Conservation (phyloP, 2,113 vertebrate species). For the Macquaria ambigua region DNA sequence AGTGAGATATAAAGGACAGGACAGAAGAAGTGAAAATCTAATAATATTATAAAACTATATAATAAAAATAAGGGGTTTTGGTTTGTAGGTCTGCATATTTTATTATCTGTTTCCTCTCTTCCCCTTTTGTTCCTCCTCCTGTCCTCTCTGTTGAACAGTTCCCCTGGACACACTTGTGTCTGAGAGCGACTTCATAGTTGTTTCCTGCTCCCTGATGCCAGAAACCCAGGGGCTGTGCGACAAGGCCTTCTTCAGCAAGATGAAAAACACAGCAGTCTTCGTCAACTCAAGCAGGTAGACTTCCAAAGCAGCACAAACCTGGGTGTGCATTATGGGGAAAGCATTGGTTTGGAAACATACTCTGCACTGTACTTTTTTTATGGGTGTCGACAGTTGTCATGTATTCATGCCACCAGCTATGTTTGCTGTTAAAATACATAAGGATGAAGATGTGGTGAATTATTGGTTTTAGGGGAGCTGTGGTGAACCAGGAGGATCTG, state of each 20-base stretch:
- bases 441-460: not conserved
- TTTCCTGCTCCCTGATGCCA: conserved; percentile 73
- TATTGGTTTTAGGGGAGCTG: conserved; percentile 71
- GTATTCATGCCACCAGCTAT: not conserved
- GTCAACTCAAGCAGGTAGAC: conserved; percentile 81
- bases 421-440: not conserved
- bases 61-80: not conserved
- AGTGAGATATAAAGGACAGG: not conserved
- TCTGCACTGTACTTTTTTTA: not conserved
- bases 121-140: not conserved
- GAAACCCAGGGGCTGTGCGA: conserved; percentile 79
- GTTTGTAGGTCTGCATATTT: not conserved
- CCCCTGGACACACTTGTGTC: conserved; percentile 76
- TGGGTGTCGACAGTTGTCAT: not conserved
- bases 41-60: not conserved
- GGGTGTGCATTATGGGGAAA: not conserved
- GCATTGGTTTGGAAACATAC: not conserved
- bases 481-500: conserved; percentile 84
- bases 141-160: conserved; percentile 60
- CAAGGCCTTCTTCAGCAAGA: conserved; percentile 78
- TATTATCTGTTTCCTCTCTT: not conserved
- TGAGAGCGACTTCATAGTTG: conserved; percentile 76
- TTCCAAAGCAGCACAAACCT: not conserved
- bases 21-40: not conserved
- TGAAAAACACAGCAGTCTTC: conserved; percentile 77